These are phyloP conservation scores for Acholoe squamosa DNA, from an alignment of 2,888 invertebrate genomes.

Conservation along the genomic window DNA sequence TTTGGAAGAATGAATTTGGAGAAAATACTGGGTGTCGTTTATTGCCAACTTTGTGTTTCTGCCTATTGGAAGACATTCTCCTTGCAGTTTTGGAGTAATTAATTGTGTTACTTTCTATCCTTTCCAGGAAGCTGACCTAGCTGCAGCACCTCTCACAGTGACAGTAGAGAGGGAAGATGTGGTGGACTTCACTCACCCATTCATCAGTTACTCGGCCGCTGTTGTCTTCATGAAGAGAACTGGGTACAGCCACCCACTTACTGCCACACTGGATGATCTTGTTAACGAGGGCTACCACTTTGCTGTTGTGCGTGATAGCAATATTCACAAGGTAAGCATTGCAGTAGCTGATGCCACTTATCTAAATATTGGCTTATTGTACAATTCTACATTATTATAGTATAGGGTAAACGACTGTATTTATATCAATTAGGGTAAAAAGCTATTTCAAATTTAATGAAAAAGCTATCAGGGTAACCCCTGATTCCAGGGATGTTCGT, in stretches of 20 bases:
- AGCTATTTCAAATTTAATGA: too few species aligned
- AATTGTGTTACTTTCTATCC: not conserved
- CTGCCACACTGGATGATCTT: not conserved
- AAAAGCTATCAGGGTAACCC: too few species aligned
- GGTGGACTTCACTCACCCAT: constrained; percentile 98
- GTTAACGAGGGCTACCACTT: constrained; percentile 73
- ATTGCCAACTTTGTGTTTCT: too few species aligned
- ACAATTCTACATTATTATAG: too few species aligned
- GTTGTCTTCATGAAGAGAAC: not conserved
- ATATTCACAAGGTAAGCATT: constrained; percentile 73
- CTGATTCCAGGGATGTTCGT: too few species aligned
- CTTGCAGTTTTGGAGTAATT: too few species aligned
- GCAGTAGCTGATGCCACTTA: too few species aligned
- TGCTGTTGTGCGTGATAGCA: constrained; percentile 79
- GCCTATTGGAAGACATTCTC: too few species aligned
- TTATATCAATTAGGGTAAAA: too few species aligned
- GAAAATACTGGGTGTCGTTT: not conserved
- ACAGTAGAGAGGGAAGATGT: constrained; percentile 95
- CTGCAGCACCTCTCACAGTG: constrained; percentile 85
- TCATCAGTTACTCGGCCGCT: constrained; percentile 86
- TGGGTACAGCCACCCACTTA: not conserved
- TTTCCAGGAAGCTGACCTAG: constrained; percentile 42
- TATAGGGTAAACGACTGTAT: too few species aligned
- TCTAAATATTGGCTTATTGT: too few species aligned
- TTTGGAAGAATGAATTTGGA: too few species aligned